Evolutionary conservation across 2,797 vertebrate species (phyloP).

Genomic region (Tympanoctomys barrerae): DNA sequence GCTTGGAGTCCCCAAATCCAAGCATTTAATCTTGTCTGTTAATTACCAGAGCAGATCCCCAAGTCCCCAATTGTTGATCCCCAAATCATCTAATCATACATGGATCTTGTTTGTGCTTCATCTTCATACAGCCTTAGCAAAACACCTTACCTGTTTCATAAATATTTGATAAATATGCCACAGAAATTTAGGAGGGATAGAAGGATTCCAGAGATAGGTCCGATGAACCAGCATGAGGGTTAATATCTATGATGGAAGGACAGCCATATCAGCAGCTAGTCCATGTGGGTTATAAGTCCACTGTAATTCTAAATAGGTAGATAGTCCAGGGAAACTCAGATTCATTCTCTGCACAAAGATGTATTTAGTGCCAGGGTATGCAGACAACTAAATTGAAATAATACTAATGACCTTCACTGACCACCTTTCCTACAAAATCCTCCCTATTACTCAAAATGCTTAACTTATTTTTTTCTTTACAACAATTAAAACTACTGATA

Average conservation of each 20-base stretch:
- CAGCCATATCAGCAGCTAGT: too few relatives aligned
- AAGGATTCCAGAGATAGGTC: neutral
- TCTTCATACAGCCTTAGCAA: neutral
- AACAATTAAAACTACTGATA: neutral
- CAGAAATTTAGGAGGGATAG: neutral
- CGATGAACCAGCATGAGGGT: neutral
- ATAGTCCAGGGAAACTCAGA: neutral
- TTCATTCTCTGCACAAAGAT: neutral
- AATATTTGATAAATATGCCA: neutral
- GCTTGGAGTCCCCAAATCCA: neutral
- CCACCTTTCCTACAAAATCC: neutral
- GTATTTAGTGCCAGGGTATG: neutral
- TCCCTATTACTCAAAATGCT: neutral
- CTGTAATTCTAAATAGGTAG: neutral
- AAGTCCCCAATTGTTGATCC: neutral
- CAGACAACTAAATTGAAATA: neutral
- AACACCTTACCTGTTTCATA: neutral
- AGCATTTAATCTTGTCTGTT: neutral
- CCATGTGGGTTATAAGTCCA: neutral
- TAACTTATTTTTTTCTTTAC: neutral
- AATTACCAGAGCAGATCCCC: neutral
- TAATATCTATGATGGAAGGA: neutral
- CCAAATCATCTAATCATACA: neutral
- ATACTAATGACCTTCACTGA: neutral
- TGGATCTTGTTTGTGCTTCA: neutral